phyloP scores from a whole-genome alignment of 2,113 vertebrate species.

The Rhinoptilus africanus region DNA sequence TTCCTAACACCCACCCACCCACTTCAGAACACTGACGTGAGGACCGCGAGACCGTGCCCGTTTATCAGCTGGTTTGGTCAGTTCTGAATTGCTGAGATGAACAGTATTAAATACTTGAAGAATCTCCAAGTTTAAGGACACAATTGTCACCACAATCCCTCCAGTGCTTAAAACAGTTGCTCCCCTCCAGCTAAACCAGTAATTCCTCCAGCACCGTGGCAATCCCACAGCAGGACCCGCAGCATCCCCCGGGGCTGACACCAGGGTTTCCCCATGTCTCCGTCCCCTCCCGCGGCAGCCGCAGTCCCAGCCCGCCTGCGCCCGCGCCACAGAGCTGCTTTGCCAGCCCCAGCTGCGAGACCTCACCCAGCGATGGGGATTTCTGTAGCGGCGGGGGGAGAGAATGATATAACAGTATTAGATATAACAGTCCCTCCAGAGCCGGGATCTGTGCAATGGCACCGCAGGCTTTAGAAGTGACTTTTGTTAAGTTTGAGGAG shows the following conservation, averaged over 20 bases:
- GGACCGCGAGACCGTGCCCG: no score
- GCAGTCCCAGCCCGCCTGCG: neutral
- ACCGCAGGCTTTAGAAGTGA: neutral
- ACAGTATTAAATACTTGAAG: neutral
- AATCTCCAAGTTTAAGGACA: neutral
- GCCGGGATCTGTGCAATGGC: neutral
- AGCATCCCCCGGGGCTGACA: rapidly evolving
- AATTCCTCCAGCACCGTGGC: neutral
- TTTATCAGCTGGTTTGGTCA: neutral
- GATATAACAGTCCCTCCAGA: neutral
- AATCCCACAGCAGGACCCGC: neutral
- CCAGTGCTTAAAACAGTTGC: no score
- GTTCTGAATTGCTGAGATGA: neutral
- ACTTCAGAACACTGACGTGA: no score
- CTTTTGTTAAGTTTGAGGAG: neutral
- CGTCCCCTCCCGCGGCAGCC: neutral
- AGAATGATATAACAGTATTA: no score
- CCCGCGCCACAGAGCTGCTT: no score
- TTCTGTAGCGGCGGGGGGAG: neutral
- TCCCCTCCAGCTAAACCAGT: no score
- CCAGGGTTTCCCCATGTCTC: rapidly evolving
- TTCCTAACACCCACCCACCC: neutral
- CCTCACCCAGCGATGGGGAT: rapidly evolving
- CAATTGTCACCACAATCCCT: neutral
- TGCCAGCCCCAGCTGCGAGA: rapidly evolving